Conservation (phyloP, 2,113 vertebrate species). For the Spea multiplicata region DNA sequence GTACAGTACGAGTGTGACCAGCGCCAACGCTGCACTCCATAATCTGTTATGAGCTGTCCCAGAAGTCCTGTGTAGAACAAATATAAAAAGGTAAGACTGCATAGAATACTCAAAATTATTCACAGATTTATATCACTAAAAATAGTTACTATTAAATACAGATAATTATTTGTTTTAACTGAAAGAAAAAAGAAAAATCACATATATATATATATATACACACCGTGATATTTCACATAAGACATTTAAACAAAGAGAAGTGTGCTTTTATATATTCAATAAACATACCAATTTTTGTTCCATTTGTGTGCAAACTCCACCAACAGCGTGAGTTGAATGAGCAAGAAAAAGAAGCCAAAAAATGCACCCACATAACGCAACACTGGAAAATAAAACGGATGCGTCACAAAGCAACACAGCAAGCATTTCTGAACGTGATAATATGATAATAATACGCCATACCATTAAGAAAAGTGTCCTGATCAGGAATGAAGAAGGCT, state of each 20-base stretch:
- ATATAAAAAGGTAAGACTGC: constrained; percentile 8
- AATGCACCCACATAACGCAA: constrained; percentile 87
- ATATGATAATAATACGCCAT: constrained; percentile 44
- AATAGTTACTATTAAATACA: no score
- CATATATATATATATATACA: no score
- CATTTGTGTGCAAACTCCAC: constrained; percentile 96
- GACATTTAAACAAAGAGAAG: no score
- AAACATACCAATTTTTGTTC: constrained; percentile 96
- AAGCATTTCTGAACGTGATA: no score
- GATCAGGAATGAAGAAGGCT: constrained; percentile 89
- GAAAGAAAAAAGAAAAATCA: no score
- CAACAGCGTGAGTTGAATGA: constrained; percentile 89
- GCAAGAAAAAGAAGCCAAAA: constrained; percentile 82
- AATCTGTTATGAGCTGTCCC: constrained; percentile 80
- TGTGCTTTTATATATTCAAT: no score
- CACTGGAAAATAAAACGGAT: constrained; percentile 61
- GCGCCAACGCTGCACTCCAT: constrained; percentile 85
- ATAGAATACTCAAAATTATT: no score
- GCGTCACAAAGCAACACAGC: no score
- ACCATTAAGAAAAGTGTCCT: constrained; percentile 90
- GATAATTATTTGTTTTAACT: no score
- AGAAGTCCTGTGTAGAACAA: constrained; percentile 73
- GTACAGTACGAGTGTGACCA: constrained; percentile 85
- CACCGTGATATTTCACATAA: no score
- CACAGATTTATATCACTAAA: no score